A percentile compares a stretch with the other conserved stretches of the same genome.
These are phyloP conservation scores for Xenotilapia caudafasciata DNA, from an alignment of 2,113 vertebrate genomes.

Conservation along the genomic window DNA sequence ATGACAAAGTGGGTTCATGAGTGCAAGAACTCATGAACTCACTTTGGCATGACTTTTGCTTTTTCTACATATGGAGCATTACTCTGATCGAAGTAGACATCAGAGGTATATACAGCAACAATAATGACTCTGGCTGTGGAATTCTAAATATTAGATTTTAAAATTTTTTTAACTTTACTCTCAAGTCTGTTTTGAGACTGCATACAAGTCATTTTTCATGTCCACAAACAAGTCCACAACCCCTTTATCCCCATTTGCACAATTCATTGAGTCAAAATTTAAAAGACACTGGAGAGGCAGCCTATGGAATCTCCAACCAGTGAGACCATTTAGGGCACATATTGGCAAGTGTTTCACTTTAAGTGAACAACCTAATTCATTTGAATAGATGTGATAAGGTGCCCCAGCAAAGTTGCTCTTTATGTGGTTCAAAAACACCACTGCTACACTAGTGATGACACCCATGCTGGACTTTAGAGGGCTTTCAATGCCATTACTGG, in stretches of 20 bases:
- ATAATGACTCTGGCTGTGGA: background rate
- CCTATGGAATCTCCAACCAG: background rate
- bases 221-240: background rate
- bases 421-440: background rate
- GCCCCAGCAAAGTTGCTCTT: background rate
- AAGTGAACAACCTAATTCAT: background rate
- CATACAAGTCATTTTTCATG: background rate
- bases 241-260: background rate
- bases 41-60: background rate
- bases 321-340: background rate
- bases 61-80: background rate
- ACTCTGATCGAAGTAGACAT: background rate
- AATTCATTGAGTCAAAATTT: background rate
- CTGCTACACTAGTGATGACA: background rate
- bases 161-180: background rate
- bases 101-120: background rate
- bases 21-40: background rate
- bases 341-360: background rate
- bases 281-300: background rate
- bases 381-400: background rate
- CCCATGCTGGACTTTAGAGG: conserved; percentile 2
- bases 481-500: conserved; percentile 24
- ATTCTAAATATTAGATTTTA: background rate
- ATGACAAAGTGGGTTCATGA: background rate
- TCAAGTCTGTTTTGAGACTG: background rate